These are phyloP conservation scores for Chloropsis hardwickii DNA, from an alignment of 2,113 vertebrate species.

Conservation along the genomic window DNA sequence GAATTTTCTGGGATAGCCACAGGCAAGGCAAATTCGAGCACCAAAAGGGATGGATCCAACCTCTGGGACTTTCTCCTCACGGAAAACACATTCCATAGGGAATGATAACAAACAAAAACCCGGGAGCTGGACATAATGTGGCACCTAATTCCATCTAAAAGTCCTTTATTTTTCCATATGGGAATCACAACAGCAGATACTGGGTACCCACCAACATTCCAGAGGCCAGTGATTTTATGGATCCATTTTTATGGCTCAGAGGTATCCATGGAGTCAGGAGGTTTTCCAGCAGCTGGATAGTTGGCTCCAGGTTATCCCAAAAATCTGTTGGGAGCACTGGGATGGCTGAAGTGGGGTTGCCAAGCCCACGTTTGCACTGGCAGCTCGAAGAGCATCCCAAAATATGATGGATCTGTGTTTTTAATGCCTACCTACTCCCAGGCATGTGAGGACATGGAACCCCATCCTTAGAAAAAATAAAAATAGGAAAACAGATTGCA, in stretches of 20 bases:
- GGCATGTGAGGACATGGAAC: neutral
- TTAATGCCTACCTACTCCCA: neutral
- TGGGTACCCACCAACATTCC: neutral
- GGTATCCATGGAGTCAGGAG: fast-evolving
- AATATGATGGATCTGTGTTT: neutral
- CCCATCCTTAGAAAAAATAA: neutral
- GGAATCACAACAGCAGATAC: neutral
- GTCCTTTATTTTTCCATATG: neutral
- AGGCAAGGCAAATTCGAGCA: neutral
- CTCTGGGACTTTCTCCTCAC: neutral
- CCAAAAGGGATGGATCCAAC: neutral
- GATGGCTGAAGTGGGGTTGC: neutral
- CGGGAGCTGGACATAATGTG: neutral
- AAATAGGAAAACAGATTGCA: neutral
- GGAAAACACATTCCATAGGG: neutral
- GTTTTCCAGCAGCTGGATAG: neutral
- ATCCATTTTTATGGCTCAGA: neutral
- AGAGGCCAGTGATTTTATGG: neutral
- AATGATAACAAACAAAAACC: neutral
- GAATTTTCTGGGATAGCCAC: neutral
- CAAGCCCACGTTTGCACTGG: neutral
- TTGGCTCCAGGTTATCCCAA: neutral
- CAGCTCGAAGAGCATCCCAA: neutral
- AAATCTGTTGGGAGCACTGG: fast-evolving
- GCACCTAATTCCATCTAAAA: neutral